These are phyloP conservation scores for Anhinga rufa DNA, from an alignment of 2,113 vertebrate species.

Conservation along the genomic window DNA sequence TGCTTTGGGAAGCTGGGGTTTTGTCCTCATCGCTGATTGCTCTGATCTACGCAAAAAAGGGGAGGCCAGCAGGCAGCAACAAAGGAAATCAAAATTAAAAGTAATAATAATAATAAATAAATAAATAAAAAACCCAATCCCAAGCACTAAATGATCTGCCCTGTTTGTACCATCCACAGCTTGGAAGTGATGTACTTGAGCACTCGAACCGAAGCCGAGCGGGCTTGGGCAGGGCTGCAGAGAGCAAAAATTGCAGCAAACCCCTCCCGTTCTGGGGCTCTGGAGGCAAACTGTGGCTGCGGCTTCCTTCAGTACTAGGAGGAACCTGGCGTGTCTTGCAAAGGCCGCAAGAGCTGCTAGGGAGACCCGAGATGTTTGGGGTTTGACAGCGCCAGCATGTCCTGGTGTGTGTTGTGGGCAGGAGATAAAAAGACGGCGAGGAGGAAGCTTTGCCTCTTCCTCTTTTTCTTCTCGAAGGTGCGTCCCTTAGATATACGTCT, in stretches of 20 bases:
- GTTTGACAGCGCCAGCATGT: accelerated
- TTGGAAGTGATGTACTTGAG: background rate
- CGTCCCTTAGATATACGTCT: accelerated
- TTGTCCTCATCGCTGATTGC: constrained; percentile 52
- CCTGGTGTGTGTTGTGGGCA: accelerated
- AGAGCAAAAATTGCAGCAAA: background rate
- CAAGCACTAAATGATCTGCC: background rate
- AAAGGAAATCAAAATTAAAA: background rate
- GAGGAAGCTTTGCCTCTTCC: background rate
- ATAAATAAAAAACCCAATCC: background rate
- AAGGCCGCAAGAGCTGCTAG: background rate
- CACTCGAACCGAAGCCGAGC: background rate
- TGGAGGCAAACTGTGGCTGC: background rate
- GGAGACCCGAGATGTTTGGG: background rate
- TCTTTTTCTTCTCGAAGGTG: background rate
- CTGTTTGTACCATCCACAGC: background rate
- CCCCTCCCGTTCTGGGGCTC: background rate
- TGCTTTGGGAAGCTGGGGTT: constrained; percentile 6
- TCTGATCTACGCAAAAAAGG: background rate
- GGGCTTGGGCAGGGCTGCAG: background rate
- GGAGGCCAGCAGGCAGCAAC: background rate
- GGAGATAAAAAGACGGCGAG: background rate
- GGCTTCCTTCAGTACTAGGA: background rate
- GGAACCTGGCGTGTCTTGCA: background rate
- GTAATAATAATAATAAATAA: background rate